Percentiles rank a stretch among this genome's conserved stretches.
Conservation (phyloP, 2,888 invertebrate genomes). For the Ochropleura leucogaster region DNA sequence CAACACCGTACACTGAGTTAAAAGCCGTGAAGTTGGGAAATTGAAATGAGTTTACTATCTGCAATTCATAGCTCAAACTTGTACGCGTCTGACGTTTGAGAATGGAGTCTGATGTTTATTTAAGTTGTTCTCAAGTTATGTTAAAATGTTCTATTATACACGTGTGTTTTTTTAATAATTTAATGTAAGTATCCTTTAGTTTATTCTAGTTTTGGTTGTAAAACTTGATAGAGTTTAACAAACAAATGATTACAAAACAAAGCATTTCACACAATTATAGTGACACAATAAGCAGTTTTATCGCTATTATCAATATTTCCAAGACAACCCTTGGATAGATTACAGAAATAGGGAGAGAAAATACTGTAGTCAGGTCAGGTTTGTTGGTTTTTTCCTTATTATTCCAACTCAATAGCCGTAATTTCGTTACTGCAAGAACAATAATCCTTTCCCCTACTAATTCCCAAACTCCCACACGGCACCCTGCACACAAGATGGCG, state of each 20-base stretch:
- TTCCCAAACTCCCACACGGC: slow-evolving; percentile 29
- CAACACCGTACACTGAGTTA: slow-evolving; percentile 62
- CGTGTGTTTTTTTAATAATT: not conserved
- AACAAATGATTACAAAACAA: not conserved
- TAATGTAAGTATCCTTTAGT: not conserved
- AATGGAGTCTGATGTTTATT: slow-evolving; percentile 53
- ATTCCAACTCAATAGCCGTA: not conserved
- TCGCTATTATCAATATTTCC: not conserved
- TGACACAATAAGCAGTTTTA: not conserved
- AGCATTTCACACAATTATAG: not conserved
- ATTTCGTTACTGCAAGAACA: slow-evolving; percentile 5
- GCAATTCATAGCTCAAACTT: slow-evolving; percentile 61
- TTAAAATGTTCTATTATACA: slow-evolving; percentile 24
- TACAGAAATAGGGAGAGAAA: not conserved
- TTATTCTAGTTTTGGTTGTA: not conserved
- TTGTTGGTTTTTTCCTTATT: not conserved
- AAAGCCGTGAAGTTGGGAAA: slow-evolving; percentile 61
- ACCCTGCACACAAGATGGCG: slow-evolving; percentile 44
- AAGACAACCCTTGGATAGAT: not conserved
- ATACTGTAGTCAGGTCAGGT: not conserved
- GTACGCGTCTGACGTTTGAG: slow-evolving; percentile 39
- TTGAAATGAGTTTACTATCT: slow-evolving; percentile 68
- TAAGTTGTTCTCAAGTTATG: slow-evolving; percentile 32
- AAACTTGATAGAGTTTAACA: not conserved
- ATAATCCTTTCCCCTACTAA: slow-evolving; percentile 6